Evolutionary conservation across 2,113 vertebrate species (phyloP).

Genomic region (Limanda limanda): DNA sequence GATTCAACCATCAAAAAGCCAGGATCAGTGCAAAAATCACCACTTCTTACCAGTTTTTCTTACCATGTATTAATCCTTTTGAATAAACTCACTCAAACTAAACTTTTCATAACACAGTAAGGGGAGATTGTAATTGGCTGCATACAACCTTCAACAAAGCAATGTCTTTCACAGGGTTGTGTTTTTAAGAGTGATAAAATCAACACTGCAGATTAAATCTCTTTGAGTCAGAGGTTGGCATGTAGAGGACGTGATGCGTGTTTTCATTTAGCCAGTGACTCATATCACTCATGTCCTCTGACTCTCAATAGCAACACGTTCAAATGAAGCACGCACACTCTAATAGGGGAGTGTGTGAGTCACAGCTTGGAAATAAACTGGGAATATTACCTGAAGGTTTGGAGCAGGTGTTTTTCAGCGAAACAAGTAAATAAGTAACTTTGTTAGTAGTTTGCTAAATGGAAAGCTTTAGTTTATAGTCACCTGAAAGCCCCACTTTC

Average conservation of each 20-base stretch:
- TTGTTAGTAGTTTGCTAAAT: neutral
- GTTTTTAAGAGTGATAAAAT: conserved; percentile 5
- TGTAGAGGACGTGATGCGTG: conserved; percentile 12
- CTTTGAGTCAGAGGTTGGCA: conserved; percentile 13
- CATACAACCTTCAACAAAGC: neutral
- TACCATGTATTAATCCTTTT: neutral
- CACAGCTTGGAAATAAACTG: neutral
- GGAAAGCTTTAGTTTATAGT: neutral
- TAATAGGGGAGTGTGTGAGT: neutral
- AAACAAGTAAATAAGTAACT: conserved; percentile 12
- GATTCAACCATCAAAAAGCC: conserved; percentile 40
- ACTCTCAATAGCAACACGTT: conserved; percentile 10
- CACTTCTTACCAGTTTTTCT: neutral
- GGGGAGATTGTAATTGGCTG: neutral
- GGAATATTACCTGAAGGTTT: neutral
- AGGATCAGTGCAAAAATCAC: conserved; percentile 21
- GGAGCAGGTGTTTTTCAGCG: neutral
- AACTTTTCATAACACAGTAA: conserved; percentile 13
- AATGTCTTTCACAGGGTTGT: neutral
- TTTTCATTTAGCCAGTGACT: conserved; percentile 38
- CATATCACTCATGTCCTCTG: conserved; percentile 20
- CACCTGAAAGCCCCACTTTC: neutral
- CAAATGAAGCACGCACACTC: conserved; percentile 10
- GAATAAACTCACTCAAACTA: neutral
- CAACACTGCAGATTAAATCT: neutral